These are phyloP conservation scores for Prionailurus bengalensis DNA, from an alignment of 2,113 vertebrate species.

Conservation along the genomic window DNA sequence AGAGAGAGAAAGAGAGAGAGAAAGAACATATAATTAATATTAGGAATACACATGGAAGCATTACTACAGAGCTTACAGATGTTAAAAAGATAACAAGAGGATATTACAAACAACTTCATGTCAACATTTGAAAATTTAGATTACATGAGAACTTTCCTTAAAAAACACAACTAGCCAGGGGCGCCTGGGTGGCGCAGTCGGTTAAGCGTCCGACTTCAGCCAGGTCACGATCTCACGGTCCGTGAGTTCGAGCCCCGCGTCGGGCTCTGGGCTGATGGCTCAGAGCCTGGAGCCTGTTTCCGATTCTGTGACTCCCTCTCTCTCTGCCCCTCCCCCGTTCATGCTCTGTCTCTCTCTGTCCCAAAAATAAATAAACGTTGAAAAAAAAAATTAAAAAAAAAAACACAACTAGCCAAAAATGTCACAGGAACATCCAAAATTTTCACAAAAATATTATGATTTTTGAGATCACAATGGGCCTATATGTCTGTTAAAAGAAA, in stretches of 20 bases:
- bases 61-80: not conserved
- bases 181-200: too few relatives aligned
- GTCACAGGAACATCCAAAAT: not conserved
- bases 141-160: not conserved
- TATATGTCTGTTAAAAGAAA: not conserved
- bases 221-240: too few relatives aligned
- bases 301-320: too few relatives aligned
- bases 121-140: not conserved
- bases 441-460: not conserved
- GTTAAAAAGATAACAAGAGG: not conserved
- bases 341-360: too few relatives aligned
- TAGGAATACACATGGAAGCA: conserved; percentile 3
- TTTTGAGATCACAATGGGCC: not conserved
- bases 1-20: not conserved
- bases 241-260: too few relatives aligned
- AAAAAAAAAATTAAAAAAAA: not conserved
- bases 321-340: too few relatives aligned
- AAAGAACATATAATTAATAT: not conserved
- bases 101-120: not conserved
- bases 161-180: not conserved
- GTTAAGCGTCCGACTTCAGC: too few relatives aligned
- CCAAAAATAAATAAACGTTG: too few relatives aligned
- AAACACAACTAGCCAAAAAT: not conserved
- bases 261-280: too few relatives aligned
- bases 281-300: too few relatives aligned